Base-by-base conservation (phyloP, 2,113 vertebrate genomes). In the Charadrius vociferus region DNA sequence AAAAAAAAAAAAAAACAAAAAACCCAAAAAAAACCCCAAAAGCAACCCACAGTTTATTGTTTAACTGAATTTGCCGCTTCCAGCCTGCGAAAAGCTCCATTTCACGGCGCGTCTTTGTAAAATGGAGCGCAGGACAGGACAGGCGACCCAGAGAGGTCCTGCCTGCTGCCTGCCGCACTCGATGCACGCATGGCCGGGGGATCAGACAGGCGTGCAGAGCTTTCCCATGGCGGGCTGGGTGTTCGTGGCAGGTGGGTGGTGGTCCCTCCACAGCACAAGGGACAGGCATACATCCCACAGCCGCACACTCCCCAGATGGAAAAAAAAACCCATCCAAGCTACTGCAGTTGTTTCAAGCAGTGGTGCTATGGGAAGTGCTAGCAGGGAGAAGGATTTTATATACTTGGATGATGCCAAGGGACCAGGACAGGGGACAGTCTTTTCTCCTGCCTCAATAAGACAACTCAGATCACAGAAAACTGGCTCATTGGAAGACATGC, bases 151-250 rank as follows among this genome's bases (percentile, higher is more conserved):
- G 66, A 39, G 56, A 56, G 16, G 43, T 20, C 43, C 14, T 1
- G 7, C 7, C 3, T 20, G 13, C 17, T 34, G 41, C 49, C 17
- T 34, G 41, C 49, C 8, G 45, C 14, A 1, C 67, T 14, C 10
- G 2, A 20, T 3, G 56, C 53, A 3, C 30, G 8, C 58, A 4
- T 0, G 10, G 36, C 23, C 32, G 3, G 9, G 24, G 1, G 4
- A 8, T 19, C 14, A 4, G 45, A 47, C 45, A 47, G 45, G 18
- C 22, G 49, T 11, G 49, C 49, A 23, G 49, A 12, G 11, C 49
- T 12, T 23, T 49, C 49, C 22, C 21, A 22, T 22, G 12, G 20
- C 47, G 10, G 49, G 21, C 22, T 23, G 49, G 11, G 49, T 23
- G 49, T 23, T 23, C 11, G 21, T 49, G 47, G 20, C 47, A 10